Evolutionary conservation across 2,113 vertebrate species (phyloP).

Genomic region (Cynocephalus volans): DNA sequence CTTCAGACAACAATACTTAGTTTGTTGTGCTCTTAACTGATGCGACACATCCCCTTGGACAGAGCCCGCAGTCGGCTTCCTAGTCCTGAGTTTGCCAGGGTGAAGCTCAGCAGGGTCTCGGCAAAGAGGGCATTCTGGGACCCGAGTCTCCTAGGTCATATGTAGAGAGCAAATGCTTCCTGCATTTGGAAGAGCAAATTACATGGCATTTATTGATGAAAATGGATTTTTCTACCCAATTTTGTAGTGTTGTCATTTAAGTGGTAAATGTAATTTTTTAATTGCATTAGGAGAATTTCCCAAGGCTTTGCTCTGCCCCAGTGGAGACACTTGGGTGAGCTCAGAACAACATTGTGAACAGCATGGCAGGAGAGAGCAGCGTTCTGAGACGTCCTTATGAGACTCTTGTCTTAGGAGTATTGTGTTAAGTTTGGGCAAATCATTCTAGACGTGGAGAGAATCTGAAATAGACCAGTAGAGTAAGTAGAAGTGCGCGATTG

Average conservation of each 20-base stretch:
- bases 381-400: not conserved
- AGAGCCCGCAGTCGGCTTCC: rapidly evolving
- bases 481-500: not conserved
- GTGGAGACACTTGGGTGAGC: not conserved
- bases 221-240: constrained; percentile 13
- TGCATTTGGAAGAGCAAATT: not conserved
- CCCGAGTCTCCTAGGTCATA: not conserved
- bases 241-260: constrained; percentile 2
- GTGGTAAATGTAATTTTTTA: constrained; percentile 17
- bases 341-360: not conserved
- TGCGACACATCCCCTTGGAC: rapidly evolving
- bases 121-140: not conserved
- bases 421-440: constrained; percentile 72
- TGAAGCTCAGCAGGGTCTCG: not conserved
- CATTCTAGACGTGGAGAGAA: constrained; percentile 5
- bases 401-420: not conserved
- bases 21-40: not conserved
- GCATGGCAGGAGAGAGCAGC: rapidly evolving
- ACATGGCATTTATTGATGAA: not conserved
- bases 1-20: not conserved
- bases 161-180: not conserved
- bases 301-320: not conserved
- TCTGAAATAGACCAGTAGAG: not conserved
- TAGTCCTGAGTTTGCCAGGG: not conserved
- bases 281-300: not conserved